Evolutionary conservation across 2,113 vertebrate species (phyloP).

Genomic region (Pontoporia blainvillei): DNA sequence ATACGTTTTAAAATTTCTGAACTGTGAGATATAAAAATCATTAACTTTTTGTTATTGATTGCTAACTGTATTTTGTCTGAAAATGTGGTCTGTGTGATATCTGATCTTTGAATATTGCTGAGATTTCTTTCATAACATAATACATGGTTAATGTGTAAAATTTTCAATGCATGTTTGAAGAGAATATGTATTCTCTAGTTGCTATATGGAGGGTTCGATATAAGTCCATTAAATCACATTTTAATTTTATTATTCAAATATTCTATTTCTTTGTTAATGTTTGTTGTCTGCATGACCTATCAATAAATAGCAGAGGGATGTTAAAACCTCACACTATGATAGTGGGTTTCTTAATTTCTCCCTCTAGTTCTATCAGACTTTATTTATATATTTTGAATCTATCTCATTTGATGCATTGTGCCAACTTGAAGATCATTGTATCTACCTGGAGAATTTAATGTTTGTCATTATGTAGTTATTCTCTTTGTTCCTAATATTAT

Average conservation of each 20-base stretch:
- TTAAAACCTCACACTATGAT: not conserved
- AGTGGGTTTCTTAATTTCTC: not conserved
- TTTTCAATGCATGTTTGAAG: not conserved
- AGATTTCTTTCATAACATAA: not conserved
- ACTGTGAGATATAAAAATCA: not conserved
- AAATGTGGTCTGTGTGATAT: not conserved
- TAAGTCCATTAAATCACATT: not conserved
- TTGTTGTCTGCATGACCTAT: not conserved
- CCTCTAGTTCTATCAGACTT: not conserved
- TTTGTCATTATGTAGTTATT: not conserved
- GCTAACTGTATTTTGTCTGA: not conserved
- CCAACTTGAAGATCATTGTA: not conserved
- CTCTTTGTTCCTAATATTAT: not conserved
- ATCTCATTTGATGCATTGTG: not conserved
- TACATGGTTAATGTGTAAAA: not conserved
- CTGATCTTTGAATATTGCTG: not conserved
- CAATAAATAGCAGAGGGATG: not conserved
- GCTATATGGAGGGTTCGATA: not conserved
- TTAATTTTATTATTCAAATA: not conserved
- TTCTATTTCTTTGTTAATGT: not conserved
- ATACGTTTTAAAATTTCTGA: not conserved
- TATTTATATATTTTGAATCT: not conserved
- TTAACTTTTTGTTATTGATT: not conserved
- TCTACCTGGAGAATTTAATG: not conserved
- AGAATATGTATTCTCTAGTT: not conserved